Evolutionary conservation across 2,888 invertebrate species (phyloP).

Genomic region (Lasioglossum marginatum): DNA sequence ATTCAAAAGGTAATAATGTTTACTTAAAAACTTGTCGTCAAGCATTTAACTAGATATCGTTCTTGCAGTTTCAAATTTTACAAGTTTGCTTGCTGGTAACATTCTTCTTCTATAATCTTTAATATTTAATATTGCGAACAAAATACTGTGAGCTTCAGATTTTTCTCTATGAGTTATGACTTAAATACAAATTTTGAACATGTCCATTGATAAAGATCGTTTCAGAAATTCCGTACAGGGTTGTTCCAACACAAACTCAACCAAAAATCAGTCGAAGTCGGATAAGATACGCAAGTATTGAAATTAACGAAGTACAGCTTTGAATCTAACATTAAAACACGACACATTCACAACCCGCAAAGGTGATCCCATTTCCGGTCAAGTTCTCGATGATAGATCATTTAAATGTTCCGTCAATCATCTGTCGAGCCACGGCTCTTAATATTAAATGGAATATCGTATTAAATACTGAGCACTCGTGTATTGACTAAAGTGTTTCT

Average conservation of each 20-base stretch:
- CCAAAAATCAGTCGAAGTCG: constrained; percentile 13
- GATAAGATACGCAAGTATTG: constrained; percentile 4
- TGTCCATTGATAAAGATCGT: background rate
- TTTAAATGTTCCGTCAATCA: background rate
- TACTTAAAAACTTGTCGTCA: background rate
- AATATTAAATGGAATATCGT: constrained; percentile 53
- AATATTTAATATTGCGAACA: background rate
- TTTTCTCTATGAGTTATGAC: background rate
- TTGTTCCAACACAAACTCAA: constrained; percentile 18
- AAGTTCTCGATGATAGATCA: background rate
- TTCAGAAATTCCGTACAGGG: background rate
- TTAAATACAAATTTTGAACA: background rate
- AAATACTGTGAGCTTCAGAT: too few species aligned
- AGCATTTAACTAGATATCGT: background rate
- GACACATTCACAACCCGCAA: constrained; percentile 29
- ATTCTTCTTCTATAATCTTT: too few species aligned
- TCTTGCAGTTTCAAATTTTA: background rate
- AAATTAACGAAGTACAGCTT: constrained; percentile 39
- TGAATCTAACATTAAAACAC: constrained; percentile 31
- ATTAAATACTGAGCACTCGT: constrained; percentile 59
- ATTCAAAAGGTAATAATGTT: background rate
- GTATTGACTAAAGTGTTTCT: constrained; percentile 61
- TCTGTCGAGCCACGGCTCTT: constrained; percentile 32
- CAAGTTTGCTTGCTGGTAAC: background rate
- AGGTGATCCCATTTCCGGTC: constrained; percentile 44